Base-by-base conservation (phyloP, 2,113 vertebrate species). In the Callopanchax toddi region DNA sequence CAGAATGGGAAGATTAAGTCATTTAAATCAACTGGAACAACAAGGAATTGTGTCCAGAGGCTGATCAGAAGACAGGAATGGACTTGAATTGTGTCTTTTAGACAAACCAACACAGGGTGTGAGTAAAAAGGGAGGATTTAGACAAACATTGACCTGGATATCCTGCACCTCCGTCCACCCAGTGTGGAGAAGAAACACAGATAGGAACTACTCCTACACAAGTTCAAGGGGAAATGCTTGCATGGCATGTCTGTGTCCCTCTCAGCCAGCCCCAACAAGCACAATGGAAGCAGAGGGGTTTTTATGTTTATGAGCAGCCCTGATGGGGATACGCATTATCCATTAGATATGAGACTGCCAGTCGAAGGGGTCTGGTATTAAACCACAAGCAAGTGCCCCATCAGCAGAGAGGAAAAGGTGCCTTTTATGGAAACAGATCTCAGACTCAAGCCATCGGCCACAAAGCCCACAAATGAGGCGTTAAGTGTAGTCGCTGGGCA, bases 401-500 rank as follows among this genome's bases (percentile, higher is more conserved):
- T 87, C 86, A 90, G 84, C 87, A 88, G 37, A 78, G 65, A 86
- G 52, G 65, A 43, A 68, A 84, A 68, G 57, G 79, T 74, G 60
- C 77, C 76, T 89, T 89, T 91, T 82, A 89, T 82, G 73, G 86
- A 74, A 74, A 80, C 69, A 60, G 81, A 83, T 87, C 86, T 82
- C 79, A 85, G 82, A 87, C 85, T 89, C 77, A 76, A 82, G 69
- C 85, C 77, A 78, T 61, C 87, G 76, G 84, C 87, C 84, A 86
- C 84, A 81, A 70, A 87, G 82, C 75, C 86, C 83, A 83, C 84
- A 90, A 91, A 91, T 86, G 87, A 90, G 83, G 85, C 84, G 73
- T 88, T 90, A 86, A 87, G 80, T 86, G 75, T 84, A 81, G 81
- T 71, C 69, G 80, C 64, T 73, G 67, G 54, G 68, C 83, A 82